phyloP scores from a whole-genome alignment of 2,888 invertebrate genomes.

The Selenia dentaria region DNA sequence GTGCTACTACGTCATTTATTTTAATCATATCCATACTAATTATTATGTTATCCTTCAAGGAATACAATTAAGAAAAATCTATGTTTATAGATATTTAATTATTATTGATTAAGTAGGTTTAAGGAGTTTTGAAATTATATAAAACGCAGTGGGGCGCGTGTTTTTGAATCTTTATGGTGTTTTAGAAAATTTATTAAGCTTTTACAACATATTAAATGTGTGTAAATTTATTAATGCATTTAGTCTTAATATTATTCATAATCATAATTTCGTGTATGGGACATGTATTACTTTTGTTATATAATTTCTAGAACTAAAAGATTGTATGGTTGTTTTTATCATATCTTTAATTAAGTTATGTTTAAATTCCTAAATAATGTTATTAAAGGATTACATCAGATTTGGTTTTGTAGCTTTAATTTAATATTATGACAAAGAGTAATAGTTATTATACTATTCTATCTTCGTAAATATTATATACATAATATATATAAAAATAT shows the following conservation, averaged over 20 bases:
- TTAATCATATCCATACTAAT: constrained; percentile 18
- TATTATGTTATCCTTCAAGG: constrained; percentile 55
- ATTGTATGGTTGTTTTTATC: constrained; percentile 30
- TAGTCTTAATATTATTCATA: constrained; percentile 31
- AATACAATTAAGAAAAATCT: constrained; percentile 23
- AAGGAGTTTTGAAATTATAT: constrained; percentile 26
- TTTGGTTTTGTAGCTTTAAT: constrained; percentile 51
- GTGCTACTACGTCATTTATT: constrained; percentile 30
- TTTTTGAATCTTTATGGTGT: constrained; percentile 61
- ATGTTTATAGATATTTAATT: constrained; percentile 19
- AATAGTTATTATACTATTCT: too few species aligned
- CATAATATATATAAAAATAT: too few species aligned
- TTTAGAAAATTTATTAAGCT: constrained; percentile 36
- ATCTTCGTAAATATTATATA: too few species aligned
- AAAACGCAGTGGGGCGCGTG: constrained; percentile 59
- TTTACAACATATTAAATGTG: constrained; percentile 27
- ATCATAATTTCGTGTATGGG: constrained; percentile 3
- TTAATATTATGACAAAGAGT: not conserved
- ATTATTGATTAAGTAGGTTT: constrained; percentile 32
- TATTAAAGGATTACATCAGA: constrained; percentile 14
- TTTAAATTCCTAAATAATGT: not conserved
- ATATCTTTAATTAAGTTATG: constrained; percentile 30
- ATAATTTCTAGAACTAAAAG: constrained; percentile 14
- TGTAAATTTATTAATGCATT: constrained; percentile 40
- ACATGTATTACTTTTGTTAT: constrained; percentile 16